Percentiles rank a stretch among this genome's conserved stretches.
Evolutionary conservation across 2,113 vertebrate species (phyloP).

Genomic region (Pseudonaja textilis): DNA sequence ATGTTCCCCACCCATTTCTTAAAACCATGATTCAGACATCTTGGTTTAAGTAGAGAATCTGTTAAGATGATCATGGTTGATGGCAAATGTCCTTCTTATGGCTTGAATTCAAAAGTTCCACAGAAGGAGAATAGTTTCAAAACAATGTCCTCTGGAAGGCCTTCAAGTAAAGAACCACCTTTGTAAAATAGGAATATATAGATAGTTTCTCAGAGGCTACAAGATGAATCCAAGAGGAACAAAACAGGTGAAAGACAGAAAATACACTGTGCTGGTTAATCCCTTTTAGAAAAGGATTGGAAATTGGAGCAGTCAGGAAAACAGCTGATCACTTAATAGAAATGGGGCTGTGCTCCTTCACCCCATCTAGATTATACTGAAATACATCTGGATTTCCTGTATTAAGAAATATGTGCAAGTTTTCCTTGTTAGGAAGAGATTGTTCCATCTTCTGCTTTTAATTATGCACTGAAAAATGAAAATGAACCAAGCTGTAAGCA

Average conservation of each 20-base stretch:
- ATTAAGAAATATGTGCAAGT: neutral
- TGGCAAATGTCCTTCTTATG: neutral
- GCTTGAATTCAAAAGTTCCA: neutral
- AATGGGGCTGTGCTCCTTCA: neutral
- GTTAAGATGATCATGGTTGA: neutral
- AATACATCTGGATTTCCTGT: neutral
- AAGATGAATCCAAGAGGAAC: neutral
- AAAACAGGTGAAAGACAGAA: neutral
- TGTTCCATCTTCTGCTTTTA: neutral
- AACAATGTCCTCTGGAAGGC: neutral
- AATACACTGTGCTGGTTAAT: neutral
- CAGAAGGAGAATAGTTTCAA: neutral
- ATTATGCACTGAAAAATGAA: conserved; percentile 36
- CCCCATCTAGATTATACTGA: neutral
- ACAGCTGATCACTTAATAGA: neutral
- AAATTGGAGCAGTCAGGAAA: neutral
- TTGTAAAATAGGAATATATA: neutral
- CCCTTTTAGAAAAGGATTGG: conserved; percentile 1
- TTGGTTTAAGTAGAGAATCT: neutral
- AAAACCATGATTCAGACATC: neutral
- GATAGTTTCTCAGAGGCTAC: neutral
- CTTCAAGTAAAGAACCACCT: neutral
- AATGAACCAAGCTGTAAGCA: conserved; percentile 29
- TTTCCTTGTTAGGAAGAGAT: conserved; percentile 7
- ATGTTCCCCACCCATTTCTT: neutral